These are phyloP conservation scores for Acanthosepion pharaonis DNA, from an alignment of 2,888 invertebrate genomes.

Conservation along the genomic window DNA sequence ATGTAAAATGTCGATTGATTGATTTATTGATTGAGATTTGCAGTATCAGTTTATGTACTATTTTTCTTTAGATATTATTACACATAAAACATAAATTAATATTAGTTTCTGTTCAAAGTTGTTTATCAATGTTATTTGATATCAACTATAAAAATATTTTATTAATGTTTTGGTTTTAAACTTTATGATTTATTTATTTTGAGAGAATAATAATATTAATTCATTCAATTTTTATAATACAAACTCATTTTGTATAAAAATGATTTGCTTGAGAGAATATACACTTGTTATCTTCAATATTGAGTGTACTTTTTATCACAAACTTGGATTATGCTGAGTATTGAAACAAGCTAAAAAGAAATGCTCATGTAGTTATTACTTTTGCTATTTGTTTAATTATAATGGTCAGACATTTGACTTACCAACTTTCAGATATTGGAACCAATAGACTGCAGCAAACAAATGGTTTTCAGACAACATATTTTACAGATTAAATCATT, in stretches of 20 bases:
- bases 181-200: slow-evolving; percentile 23
- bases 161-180: background rate
- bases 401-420: background rate
- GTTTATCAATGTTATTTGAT: slow-evolving; percentile 12
- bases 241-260: background rate
- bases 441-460: background rate
- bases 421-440: background rate
- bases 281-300: background rate
- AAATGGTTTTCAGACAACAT: background rate
- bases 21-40: background rate
- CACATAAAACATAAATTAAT: background rate
- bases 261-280: slow-evolving; percentile 17
- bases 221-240: background rate
- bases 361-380: background rate
- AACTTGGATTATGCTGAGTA: no score
- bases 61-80: slow-evolving; percentile 11
- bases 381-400: background rate
- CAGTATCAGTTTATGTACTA: background rate
- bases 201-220: slow-evolving; percentile 4
- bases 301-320: background rate
- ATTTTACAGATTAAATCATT: background rate
- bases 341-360: background rate
- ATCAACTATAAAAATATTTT: background rate
- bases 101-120: background rate
- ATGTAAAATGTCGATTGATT: background rate